Base-by-base conservation (phyloP, 2,113 vertebrate genomes). In the Toxotes chatareus region DNA sequence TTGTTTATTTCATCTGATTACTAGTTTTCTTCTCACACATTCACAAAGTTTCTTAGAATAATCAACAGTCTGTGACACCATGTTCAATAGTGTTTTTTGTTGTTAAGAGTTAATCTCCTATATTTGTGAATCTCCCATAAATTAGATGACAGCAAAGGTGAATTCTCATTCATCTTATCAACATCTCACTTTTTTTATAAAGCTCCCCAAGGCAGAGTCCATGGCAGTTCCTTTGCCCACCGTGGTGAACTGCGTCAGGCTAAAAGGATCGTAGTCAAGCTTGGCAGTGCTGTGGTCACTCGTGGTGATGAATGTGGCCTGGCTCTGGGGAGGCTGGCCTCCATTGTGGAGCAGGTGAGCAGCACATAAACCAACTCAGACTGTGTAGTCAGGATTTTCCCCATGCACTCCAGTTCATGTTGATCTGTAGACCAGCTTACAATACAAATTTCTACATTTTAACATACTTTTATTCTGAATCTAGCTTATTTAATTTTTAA, bases 281-380 rank as follows among this genome's bases (percentile, higher is more conserved):
- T 99, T 0, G 98, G 98, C 49, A 99, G 98, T 8, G 98, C 98
- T 0, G 98, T 99, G 73, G 97, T 99, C 68, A 99, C 98, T 44
- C 96, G 98, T 23, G 98, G 98, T 0, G 98, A 99, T 82, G 98
- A 99, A 61, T 99, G 98, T 40, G 98, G 98, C 66, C 93, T 99
- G 83, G 98, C 98, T 0, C 93, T 99, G 32, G 98, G 98, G 5
- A 95, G 98, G 63, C 94, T 99, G 83, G 98, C 98, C 4, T 99
- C 98, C 31, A 98, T 99, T 64, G 98, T 99, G 46, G 98, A 99
- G 92, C 98, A 99, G 97, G 98, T 99, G 92, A 94, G 81, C 57
- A 12, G 4, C 13, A 11, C 16, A 46, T 13, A n/a, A 27, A 38
- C 21, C 3, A 27, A 21, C 14, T 31, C 3, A 9, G 27, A 17